A percentile compares a stretch with the other conserved stretches of the same genome.
phyloP scores from a whole-genome alignment of 2,888 invertebrate species.

The Deilephila elpenor region DNA sequence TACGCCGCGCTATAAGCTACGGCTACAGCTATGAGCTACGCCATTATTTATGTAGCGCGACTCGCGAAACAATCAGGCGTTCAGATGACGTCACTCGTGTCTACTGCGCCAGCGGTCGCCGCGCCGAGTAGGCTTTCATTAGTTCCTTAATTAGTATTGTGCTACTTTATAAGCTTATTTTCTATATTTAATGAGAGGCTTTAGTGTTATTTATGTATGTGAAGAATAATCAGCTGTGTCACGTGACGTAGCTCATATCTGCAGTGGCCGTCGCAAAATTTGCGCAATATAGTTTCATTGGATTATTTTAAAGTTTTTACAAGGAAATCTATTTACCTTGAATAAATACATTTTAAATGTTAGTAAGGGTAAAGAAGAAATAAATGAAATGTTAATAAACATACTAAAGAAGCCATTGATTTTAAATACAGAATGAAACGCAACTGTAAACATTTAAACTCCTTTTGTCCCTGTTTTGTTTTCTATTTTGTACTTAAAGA shows the following conservation, averaged over 20 bases:
- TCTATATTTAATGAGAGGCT: not conserved
- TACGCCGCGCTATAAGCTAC: constrained; percentile 35
- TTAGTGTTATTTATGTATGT: constrained; percentile 1
- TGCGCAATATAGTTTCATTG: not conserved
- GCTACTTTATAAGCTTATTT: not conserved
- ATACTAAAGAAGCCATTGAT: no score
- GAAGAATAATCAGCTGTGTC: not conserved
- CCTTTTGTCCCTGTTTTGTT: no score
- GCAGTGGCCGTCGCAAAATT: not conserved
- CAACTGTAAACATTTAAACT: no score
- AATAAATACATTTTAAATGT: no score
- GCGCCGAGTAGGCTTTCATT: not conserved
- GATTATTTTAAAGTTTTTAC: no score
- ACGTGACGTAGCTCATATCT: not conserved
- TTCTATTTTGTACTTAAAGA: no score
- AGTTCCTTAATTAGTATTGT: not conserved
- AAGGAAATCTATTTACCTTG: no score
- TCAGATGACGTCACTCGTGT: constrained; percentile 15
- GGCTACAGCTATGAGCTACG: constrained; percentile 48
- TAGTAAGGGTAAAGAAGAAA: no score
- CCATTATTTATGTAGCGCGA: constrained; percentile 48
- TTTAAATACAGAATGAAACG: no score
- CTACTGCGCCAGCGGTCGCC: not conserved
- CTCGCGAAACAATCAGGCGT: constrained; percentile 38
- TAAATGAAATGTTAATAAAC: no score